These are phyloP conservation scores for Copsychus sechellarum DNA, from an alignment of 2,113 vertebrate species.

Conservation along the genomic window DNA sequence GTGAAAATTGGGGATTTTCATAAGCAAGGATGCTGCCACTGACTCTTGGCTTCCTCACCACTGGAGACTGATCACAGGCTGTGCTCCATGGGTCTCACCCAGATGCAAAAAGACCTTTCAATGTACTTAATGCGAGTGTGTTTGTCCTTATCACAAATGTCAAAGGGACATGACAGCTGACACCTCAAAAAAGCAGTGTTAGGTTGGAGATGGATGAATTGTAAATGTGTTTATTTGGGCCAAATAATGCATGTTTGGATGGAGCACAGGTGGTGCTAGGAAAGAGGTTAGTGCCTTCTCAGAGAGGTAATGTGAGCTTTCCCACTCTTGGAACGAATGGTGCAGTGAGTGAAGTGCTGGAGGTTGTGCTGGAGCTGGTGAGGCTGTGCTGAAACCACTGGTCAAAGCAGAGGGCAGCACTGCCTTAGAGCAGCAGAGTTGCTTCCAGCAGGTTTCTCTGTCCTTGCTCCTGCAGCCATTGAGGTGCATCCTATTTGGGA, in stretches of 20 bases:
- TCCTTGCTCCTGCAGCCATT: neutral
- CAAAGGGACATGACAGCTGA: rapidly evolving
- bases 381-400: neutral
- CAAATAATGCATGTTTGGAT: neutral
- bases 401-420: neutral
- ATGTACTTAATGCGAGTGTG: neutral
- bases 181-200: neutral
- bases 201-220: neutral
- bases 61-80: neutral
- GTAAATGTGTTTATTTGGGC: neutral
- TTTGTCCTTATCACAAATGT: neutral
- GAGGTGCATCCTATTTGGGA: neutral
- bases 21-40: neutral
- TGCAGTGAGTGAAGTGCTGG: neutral
- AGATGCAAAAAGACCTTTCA: neutral
- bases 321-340: neutral
- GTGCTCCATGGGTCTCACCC: neutral
- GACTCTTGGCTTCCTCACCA: neutral
- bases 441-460: neutral
- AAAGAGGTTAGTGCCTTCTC: neutral
- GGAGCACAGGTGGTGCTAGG: neutral
- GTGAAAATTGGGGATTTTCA: neutral
- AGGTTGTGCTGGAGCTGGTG: neutral
- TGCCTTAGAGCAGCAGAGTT: neutral
- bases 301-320: neutral